A percentile compares a stretch with the other conserved stretches of the same genome.
Conservation (phyloP, 2,888 invertebrate genomes). For the Spicauda simplicius region DNA sequence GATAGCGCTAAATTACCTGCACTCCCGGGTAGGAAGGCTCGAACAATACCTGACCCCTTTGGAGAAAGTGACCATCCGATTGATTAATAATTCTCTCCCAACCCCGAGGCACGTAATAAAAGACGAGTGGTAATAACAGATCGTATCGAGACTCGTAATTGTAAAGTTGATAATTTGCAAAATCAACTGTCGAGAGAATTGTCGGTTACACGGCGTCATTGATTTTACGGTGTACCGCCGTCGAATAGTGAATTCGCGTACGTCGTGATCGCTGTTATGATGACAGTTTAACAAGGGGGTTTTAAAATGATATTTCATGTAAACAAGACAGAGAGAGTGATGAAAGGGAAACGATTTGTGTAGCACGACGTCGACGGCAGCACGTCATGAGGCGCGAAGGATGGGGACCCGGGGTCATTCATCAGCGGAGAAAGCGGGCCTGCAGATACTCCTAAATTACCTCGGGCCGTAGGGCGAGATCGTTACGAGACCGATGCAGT, state of each 20-base stretch:
- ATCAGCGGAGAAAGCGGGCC: constrained; percentile 72
- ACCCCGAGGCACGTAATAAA: constrained; percentile 64
- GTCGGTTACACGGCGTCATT: constrained; percentile 52
- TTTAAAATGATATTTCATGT: constrained; percentile 63
- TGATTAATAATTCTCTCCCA: constrained; percentile 67
- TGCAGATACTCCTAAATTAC: constrained; percentile 73
- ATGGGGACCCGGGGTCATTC: constrained; percentile 66
- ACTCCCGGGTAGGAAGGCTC: constrained; percentile 53
- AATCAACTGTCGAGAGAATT: constrained; percentile 62
- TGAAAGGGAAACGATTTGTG: constrained; percentile 75
- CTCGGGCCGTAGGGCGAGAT: constrained; percentile 57
- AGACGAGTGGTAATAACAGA: constrained; percentile 70
- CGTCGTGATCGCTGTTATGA: constrained; percentile 48
- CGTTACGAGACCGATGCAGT: constrained; percentile 50
- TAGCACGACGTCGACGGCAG: constrained; percentile 49
- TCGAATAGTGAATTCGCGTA: constrained; percentile 52
- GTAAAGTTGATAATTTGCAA: constrained; percentile 66
- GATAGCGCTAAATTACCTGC: constrained; percentile 66
- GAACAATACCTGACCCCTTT: constrained; percentile 62
- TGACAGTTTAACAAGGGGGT: constrained; percentile 66
- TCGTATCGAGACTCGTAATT: constrained; percentile 64
- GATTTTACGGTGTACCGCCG: constrained; percentile 47
- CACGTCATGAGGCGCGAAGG: constrained; percentile 60
- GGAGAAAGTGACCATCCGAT: constrained; percentile 71
- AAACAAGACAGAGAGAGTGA: constrained; percentile 67